Evolutionary conservation across 1,140 invertebrate genomes (phyloP).

Genomic region (Drosophila sp.): DNA sequence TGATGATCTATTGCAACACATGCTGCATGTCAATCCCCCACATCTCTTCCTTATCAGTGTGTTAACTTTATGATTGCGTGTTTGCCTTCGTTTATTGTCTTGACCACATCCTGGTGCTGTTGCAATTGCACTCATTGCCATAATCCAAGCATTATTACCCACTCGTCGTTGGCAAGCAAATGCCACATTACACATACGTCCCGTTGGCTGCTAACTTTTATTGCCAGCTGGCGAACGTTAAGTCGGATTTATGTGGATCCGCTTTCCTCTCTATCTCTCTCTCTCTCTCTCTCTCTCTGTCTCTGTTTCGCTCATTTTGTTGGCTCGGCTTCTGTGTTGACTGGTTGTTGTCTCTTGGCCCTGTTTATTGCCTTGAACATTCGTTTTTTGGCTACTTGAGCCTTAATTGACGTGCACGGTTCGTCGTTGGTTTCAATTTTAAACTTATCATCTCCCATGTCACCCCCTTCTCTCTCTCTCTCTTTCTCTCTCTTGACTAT

Average conservation of each 20-base stretch:
- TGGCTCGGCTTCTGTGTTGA: background rate
- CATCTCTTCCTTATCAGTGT: background rate
- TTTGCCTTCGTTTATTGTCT: slow-evolving; percentile 15
- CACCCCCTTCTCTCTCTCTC: background rate
- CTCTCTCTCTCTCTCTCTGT: background rate
- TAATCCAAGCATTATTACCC: slow-evolving; percentile 38
- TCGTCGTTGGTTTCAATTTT: slow-evolving; percentile 48
- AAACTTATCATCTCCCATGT: slow-evolving; percentile 35
- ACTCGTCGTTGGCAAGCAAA: slow-evolving; percentile 26
- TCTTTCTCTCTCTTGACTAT: slow-evolving; percentile 5
- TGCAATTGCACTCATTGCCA: slow-evolving; percentile 42
- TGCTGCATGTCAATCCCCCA: background rate
- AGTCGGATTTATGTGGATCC: slow-evolving; percentile 77
- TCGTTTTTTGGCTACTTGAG: slow-evolving; percentile 31
- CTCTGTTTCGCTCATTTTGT: slow-evolving; percentile 6
- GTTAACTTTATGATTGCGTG: slow-evolving; percentile 37
- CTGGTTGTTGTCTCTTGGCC: slow-evolving; percentile 13
- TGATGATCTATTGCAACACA: slow-evolving; percentile 32
- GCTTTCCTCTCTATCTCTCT: background rate
- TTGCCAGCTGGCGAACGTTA: slow-evolving; percentile 57
- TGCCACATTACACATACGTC: slow-evolving; percentile 54
- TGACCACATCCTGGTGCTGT: slow-evolving; percentile 5
- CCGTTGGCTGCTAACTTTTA: slow-evolving; percentile 49
- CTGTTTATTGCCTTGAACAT: slow-evolving; percentile 47
- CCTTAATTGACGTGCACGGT: slow-evolving; percentile 61